Evolutionary conservation across 2,113 vertebrate species (phyloP).

Genomic region (Notechis scutatus): DNA sequence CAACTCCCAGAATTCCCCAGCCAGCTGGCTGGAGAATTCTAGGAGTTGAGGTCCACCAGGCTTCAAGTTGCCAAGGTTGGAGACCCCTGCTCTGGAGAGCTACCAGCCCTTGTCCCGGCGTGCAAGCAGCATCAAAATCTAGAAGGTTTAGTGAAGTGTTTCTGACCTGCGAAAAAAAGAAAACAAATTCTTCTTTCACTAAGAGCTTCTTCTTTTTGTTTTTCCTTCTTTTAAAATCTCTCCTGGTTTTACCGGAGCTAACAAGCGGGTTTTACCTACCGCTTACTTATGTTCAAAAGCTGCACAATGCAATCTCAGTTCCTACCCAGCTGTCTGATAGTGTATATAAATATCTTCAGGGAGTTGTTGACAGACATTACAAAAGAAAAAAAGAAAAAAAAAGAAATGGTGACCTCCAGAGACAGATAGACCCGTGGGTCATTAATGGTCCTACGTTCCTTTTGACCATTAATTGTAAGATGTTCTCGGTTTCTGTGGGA

Average conservation of each 20-base stretch:
- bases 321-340: conserved; percentile 49
- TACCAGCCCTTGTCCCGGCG: neutral
- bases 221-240: conserved; percentile 2
- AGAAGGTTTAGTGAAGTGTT: neutral
- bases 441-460: conserved; percentile 26
- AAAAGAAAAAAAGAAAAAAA: neutral
- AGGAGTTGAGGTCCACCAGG: too few relatives aligned
- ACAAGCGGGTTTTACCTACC: conserved; percentile 11
- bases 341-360: conserved; percentile 34
- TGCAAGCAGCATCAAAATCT: neutral
- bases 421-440: conserved; percentile 22
- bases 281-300: conserved; percentile 19
- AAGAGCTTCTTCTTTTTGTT: neutral
- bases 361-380: conserved; percentile 36
- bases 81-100: neutral
- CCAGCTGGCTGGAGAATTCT: too few relatives aligned
- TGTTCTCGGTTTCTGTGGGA: neutral
- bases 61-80: too few relatives aligned
- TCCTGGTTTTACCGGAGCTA: conserved; percentile 14
- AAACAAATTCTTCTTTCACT: neutral
- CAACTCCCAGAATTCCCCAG: too few relatives aligned
- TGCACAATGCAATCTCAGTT: conserved; percentile 32
- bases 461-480: neutral
- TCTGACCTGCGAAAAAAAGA: neutral
- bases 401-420: conserved; percentile 34